Base-by-base conservation (phyloP, 2,888 invertebrate genomes). In the Drosophila fulvimacula region DNA sequence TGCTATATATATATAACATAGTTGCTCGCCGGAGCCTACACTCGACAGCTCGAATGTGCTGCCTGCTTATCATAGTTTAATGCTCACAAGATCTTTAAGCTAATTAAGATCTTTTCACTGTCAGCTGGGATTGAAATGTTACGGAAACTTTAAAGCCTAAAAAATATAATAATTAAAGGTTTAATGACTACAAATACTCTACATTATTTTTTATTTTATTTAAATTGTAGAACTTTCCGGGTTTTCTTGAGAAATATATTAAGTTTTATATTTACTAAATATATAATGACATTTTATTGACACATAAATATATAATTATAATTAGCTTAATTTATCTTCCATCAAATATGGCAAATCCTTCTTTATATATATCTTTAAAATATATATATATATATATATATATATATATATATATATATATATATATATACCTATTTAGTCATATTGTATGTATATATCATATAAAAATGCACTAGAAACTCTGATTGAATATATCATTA, bases 91-190 rank as follows among this genome's bases (percentile, higher is more conserved):
- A 32, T 39, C 10, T 27, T 48, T 34, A 24, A 27, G 32, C 48
- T 34, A 60, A 48, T 41, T 48, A 48, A 38, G 38, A 17, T 60
- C 38, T 39, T 38, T 13, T 32, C 10, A 24, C 59, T 21, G 55
- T 41, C 32, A 19, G 1, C 9, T 32, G 39, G 21, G n/a, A 44
- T 32, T 34, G 21, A 21, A 42, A 42, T 32, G 15, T 24, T 3
- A 15, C 21, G 5, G 10, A 38, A 52, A n/a, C 34, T 13, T 10
- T 13, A 38, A n/a, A 24, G 27, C 6, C 17, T 17, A 19, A 6
- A 4, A 17, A 17, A 30, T 30, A 5, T 5, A 5, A 30, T 5
- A 6, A 30, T 10, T 1, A 30, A 0, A 5, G 6, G n/a, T 52
- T 42, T 7, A 13, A 11, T 11, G 24, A 11, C 5, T 38, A 0